phyloP scores from a whole-genome alignment of 2,797 vertebrate genomes.

The Ctenopoma multispine region DNA sequence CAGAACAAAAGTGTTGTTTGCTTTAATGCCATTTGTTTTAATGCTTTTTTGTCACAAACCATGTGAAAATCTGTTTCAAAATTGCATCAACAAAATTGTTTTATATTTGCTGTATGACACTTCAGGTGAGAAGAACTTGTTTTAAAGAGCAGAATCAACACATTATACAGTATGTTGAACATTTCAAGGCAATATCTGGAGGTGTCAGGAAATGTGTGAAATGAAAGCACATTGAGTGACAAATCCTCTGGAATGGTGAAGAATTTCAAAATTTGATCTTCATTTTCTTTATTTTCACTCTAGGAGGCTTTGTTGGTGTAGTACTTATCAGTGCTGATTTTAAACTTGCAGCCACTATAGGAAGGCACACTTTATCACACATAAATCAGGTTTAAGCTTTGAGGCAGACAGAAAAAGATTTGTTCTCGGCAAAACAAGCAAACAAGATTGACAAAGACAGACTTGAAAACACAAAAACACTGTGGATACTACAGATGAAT shows the following conservation, averaged over 20 bases:
- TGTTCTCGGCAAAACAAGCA: conserved; percentile 44
- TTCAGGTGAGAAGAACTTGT: conserved; percentile 41
- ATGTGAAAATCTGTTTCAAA: conserved; percentile 58
- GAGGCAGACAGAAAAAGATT: conserved; percentile 35
- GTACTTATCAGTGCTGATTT: conserved; percentile 45
- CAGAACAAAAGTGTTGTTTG: conserved; percentile 5
- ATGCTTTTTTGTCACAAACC: conserved; percentile 61
- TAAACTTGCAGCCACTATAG: conserved; percentile 43
- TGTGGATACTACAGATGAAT: conserved; percentile 14
- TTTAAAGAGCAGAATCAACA: conserved; percentile 19
- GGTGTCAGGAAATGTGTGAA: conserved; percentile 31
- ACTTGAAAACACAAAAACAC: conserved; percentile 30
- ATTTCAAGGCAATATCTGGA: conserved; percentile 55
- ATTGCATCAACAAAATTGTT: conserved; percentile 55
- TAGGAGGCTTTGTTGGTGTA: conserved; percentile 53
- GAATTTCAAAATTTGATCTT: conserved; percentile 25
- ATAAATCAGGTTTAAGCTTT: conserved; percentile 35
- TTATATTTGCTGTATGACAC: conserved; percentile 61
- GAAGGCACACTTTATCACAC: conserved; percentile 70
- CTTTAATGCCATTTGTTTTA: conserved; percentile 67
- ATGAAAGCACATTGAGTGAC: conserved; percentile 34
- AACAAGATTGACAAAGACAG: conserved; percentile 23
- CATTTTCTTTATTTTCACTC: conserved; percentile 1
- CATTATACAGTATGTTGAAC: conserved; percentile 35
- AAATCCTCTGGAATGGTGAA: conserved; percentile 50